Evolutionary conservation across 1,140 invertebrate genomes (phyloP).

Genomic region (Aphaenogaster floridana): DNA sequence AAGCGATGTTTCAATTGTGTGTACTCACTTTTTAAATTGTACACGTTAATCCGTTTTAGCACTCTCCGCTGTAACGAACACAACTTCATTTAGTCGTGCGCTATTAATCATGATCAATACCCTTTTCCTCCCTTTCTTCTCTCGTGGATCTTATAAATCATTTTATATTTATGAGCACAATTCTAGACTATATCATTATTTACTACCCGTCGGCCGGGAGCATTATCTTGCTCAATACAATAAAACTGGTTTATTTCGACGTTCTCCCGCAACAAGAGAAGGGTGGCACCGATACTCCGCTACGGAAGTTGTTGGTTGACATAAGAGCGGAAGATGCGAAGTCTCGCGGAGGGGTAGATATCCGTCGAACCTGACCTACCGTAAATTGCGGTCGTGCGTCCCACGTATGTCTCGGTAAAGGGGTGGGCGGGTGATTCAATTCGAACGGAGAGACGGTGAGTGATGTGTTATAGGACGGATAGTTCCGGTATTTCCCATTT

Average conservation of each 20-base stretch:
- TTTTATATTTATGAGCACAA: constrained; percentile 44
- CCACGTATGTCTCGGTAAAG: constrained; percentile 12
- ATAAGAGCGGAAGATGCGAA: constrained; percentile 25
- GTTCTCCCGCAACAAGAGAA: not conserved
- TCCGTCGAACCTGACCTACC: constrained; percentile 73
- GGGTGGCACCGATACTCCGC: constrained; percentile 7
- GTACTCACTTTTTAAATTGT: not conserved
- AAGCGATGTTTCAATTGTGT: not conserved
- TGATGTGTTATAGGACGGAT: constrained; percentile 38
- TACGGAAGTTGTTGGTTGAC: not conserved
- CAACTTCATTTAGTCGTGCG: constrained; percentile 5
- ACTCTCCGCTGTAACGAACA: not conserved
- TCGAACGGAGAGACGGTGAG: constrained; percentile 30
- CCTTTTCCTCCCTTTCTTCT: not conserved
- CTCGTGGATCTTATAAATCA: constrained; percentile 36
- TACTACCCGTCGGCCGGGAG: not conserved
- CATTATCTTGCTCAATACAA: constrained; percentile 7
- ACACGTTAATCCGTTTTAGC: constrained; percentile 1
- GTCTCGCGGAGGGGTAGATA: constrained; percentile 24
- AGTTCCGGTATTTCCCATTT: constrained; percentile 38
- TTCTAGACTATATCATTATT: constrained; percentile 35
- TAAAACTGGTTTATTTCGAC: constrained; percentile 57
- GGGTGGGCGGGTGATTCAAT: not conserved
- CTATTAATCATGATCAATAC: constrained; percentile 49
- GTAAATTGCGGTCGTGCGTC: constrained; percentile 47